These are phyloP conservation scores for Pristis pectinata DNA, from an alignment of 2,797 vertebrate genomes.

Conservation along the genomic window DNA sequence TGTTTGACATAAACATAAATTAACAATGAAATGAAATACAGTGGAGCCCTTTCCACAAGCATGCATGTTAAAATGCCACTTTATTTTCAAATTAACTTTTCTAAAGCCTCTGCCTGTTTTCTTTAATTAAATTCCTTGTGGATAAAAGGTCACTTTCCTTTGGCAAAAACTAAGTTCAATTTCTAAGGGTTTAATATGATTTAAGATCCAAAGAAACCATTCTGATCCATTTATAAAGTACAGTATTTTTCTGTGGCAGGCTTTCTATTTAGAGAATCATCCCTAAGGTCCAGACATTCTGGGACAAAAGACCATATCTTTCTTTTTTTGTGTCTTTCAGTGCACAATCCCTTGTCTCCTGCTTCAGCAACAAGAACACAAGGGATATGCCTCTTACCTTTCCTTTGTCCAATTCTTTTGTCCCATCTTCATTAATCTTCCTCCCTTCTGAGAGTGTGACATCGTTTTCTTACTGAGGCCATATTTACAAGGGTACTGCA, in stretches of 20 bases:
- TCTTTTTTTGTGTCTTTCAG: constrained; percentile 17
- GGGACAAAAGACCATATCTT: constrained; percentile 26
- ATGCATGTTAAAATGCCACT: not conserved
- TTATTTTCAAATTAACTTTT: constrained; percentile 21
- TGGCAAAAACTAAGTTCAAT: not conserved
- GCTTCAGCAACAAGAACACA: constrained; percentile 31
- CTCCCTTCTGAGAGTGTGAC: constrained; percentile 26
- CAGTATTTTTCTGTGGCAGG: constrained; percentile 15
- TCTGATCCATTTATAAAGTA: constrained; percentile 26
- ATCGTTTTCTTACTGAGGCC: constrained; percentile 12
- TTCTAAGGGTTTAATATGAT: not conserved
- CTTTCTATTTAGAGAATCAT: constrained; percentile 35
- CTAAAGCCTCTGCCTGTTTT: constrained; percentile 3
- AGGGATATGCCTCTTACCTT: constrained; percentile 29
- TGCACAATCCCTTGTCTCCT: constrained; percentile 21
- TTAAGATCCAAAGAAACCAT: constrained; percentile 26
- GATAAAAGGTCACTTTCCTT: constrained; percentile 28
- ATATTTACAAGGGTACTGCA: constrained; percentile 9
- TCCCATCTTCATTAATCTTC: constrained; percentile 34
- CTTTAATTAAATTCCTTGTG: constrained; percentile 16
- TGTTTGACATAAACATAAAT: constrained; percentile 21
- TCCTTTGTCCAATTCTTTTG: constrained; percentile 22
- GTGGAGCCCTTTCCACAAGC: not conserved
- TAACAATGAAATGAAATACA: constrained; percentile 17
- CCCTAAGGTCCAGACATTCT: constrained; percentile 34